Evolutionary conservation across 1,140 invertebrate genomes (phyloP).

Genomic region (Lordiphosa mommai): DNA sequence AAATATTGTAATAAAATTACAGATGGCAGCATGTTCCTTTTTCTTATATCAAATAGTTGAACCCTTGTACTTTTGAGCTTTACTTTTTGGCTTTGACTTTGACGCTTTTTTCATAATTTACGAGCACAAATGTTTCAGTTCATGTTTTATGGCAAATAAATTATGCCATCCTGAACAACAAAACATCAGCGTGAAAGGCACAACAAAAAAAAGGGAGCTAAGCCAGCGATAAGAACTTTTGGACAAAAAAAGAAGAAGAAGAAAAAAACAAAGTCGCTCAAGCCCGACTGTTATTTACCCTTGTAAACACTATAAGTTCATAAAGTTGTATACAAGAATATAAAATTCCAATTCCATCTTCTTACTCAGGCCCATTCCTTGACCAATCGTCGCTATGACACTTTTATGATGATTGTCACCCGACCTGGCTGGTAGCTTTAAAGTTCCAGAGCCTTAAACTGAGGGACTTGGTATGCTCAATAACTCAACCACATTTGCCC

Average conservation of each 20-base stretch:
- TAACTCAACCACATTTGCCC: too few species aligned
- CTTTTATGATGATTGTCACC: too few species aligned
- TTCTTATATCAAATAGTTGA: background rate
- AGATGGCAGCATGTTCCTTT: too few species aligned
- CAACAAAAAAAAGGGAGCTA: constrained; percentile 26
- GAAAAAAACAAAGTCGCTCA: constrained; percentile 17
- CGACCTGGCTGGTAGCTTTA: too few species aligned
- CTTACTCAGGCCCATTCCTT: too few species aligned
- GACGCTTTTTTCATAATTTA: constrained; percentile 63
- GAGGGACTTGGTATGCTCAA: too few species aligned
- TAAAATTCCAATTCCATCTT: too few species aligned
- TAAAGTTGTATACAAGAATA: too few species aligned
- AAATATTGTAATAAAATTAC: constrained; percentile 17
- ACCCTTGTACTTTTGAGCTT: constrained; percentile 30
- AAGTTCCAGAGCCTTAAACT: too few species aligned
- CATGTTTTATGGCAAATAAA: constrained; percentile 74
- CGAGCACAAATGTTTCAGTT: constrained; percentile 70
- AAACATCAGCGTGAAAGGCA: constrained; percentile 17
- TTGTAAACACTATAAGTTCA: too few species aligned
- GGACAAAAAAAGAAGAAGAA: constrained; percentile 20
- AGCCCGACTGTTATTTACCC: background rate
- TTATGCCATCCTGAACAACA: constrained; percentile 45
- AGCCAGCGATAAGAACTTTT: constrained; percentile 61
- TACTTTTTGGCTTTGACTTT: constrained; percentile 27
- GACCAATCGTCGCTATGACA: too few species aligned